These are phyloP conservation scores for Dysdera silvatica DNA, from an alignment of 1,140 invertebrate genomes.

Conservation along the genomic window DNA sequence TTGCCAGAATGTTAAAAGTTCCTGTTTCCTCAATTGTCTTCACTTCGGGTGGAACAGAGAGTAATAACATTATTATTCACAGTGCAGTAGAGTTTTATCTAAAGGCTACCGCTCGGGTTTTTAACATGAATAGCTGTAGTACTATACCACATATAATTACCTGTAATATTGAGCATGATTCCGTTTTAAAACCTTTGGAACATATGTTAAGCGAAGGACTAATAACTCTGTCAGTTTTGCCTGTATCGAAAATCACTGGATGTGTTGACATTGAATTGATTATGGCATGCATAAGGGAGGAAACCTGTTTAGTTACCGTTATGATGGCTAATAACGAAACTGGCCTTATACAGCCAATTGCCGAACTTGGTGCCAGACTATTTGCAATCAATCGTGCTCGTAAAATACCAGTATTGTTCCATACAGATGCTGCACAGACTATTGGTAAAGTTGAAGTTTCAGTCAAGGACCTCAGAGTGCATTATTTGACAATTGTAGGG, in stretches of 20 bases:
- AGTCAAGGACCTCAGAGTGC: slow-evolving; percentile 49
- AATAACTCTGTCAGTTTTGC: slow-evolving; percentile 48
- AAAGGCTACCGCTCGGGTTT: slow-evolving; percentile 11
- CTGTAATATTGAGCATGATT: slow-evolving; percentile 55
- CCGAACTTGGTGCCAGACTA: slow-evolving; percentile 35
- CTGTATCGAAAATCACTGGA: slow-evolving; percentile 44
- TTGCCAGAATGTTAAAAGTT: slow-evolving; percentile 49
- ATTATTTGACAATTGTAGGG: slow-evolving; percentile 58
- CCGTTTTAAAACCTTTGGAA: slow-evolving; percentile 48
- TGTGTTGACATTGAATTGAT: slow-evolving; percentile 45
- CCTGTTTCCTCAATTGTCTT: slow-evolving; percentile 50
- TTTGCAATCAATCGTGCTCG: slow-evolving; percentile 1
- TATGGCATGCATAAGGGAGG: slow-evolving; percentile 41
- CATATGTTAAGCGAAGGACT: slow-evolving; percentile 39
- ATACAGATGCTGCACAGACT: slow-evolving; percentile 55
- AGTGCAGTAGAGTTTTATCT: slow-evolving; percentile 43
- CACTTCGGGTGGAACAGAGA: slow-evolving; percentile 57
- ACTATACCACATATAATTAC: slow-evolving; percentile 55
- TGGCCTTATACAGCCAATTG: slow-evolving; percentile 49
- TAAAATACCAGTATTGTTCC: slow-evolving; percentile 41
- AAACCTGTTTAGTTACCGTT: slow-evolving; percentile 53
- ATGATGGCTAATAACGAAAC: slow-evolving; percentile 63
- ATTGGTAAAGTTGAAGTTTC: slow-evolving; percentile 55
- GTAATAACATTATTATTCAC: slow-evolving; percentile 51
- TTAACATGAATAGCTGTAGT: neutral